Conservation (phyloP, 1,140 invertebrate species). For the Caenorhabditis tropicalis region DNA sequence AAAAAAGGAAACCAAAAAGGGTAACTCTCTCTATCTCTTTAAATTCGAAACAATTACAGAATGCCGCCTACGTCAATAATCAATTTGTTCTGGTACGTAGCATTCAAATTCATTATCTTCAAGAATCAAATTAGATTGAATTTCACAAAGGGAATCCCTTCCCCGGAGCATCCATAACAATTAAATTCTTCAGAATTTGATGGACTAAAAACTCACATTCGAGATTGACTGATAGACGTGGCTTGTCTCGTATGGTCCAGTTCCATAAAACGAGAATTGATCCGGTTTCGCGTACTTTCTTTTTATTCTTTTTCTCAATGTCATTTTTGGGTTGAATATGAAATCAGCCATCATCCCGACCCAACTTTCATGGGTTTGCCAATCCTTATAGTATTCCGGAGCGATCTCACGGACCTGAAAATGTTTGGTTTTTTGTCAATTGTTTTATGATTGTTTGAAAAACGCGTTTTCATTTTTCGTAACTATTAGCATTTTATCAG, state of each 20-base stretch:
- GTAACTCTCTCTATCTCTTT: background rate
- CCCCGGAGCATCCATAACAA: background rate
- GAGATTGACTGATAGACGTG: slow-evolving; percentile 62
- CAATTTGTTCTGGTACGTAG: background rate
- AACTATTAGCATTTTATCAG: no score
- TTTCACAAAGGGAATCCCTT: background rate
- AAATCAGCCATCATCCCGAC: slow-evolving; percentile 91
- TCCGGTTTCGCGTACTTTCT: slow-evolving; percentile 73
- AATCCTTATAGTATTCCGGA: slow-evolving; percentile 90
- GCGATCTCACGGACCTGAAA: slow-evolving; percentile 88
- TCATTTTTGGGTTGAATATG: slow-evolving; percentile 91
- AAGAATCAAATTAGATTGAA: background rate
- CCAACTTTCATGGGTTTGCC: slow-evolving; percentile 94
- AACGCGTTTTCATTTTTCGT: no score
- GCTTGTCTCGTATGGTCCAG: slow-evolving; percentile 64
- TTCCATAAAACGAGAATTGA: slow-evolving; percentile 71
- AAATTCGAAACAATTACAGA: background rate
- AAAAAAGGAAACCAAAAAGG: background rate
- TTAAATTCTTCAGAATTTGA: background rate
- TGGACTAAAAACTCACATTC: slow-evolving; percentile 56
- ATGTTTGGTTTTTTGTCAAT: background rate
- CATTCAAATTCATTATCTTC: background rate
- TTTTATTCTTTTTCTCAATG: slow-evolving; percentile 92
- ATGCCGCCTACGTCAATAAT: slow-evolving; percentile 19
- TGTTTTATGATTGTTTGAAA: no score